phyloP scores from a whole-genome alignment of 2,888 invertebrate genomes.

The Drosophila flavopinicola region DNA sequence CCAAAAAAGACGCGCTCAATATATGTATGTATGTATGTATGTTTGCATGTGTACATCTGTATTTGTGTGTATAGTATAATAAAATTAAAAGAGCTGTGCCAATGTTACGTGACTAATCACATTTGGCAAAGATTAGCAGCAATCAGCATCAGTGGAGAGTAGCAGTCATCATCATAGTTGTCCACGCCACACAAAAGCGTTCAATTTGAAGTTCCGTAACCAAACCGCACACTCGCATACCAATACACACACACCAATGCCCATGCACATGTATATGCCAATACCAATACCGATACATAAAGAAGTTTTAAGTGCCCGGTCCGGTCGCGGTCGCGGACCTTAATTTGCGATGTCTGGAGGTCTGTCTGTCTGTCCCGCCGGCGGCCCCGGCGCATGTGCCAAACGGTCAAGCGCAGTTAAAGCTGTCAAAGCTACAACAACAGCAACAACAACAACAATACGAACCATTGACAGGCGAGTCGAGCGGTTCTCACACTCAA shows the following conservation, averaged over 20 bases:
- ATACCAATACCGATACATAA: slow-evolving; percentile 50
- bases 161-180: slow-evolving; percentile 77
- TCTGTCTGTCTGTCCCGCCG: slow-evolving; percentile 35
- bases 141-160: slow-evolving; percentile 64
- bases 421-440: slow-evolving; percentile 64
- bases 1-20: slow-evolving; percentile 20
- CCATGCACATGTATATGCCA: slow-evolving; percentile 14
- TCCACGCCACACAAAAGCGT: slow-evolving; percentile 73
- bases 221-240: slow-evolving; percentile 44
- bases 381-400: slow-evolving; percentile 73
- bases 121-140: slow-evolving; percentile 76
- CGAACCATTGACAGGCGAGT: slow-evolving; percentile 71
- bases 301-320: slow-evolving; percentile 65
- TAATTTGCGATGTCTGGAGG: slow-evolving; percentile 74
- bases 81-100: slow-evolving; percentile 41
- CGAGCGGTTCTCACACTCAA: slow-evolving; percentile 74
- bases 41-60: background rate
- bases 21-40: background rate
- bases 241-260: slow-evolving; percentile 19
- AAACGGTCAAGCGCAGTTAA: slow-evolving; percentile 79
- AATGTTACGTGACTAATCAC: slow-evolving; percentile 81
- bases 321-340: slow-evolving; percentile 71
- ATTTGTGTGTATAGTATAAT: slow-evolving; percentile 2
- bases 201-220: slow-evolving; percentile 73
- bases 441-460: slow-evolving; percentile 55